Conservation (phyloP, 1,140 invertebrate genomes). For the Thalassaphorura encarpata region DNA sequence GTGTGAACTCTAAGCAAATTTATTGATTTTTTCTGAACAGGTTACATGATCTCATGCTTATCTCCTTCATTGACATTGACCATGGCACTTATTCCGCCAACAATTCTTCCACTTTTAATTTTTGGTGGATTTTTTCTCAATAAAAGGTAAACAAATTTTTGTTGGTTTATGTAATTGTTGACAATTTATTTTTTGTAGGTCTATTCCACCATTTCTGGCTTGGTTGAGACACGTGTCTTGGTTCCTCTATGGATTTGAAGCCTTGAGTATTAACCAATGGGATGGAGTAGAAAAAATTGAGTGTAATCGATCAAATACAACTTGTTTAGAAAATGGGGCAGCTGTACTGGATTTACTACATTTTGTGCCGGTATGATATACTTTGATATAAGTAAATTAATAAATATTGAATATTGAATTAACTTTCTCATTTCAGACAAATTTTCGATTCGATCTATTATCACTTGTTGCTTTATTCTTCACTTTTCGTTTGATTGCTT, state of each 20-base stretch:
- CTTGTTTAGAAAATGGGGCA: slow-evolving; percentile 29
- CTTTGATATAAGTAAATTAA: too few relatives aligned
- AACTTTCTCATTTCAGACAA: too few relatives aligned
- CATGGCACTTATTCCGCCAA: neutral
- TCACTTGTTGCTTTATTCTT: too few relatives aligned
- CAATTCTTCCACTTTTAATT: slow-evolving; percentile 27
- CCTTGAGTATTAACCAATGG: slow-evolving; percentile 44
- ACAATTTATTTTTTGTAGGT: slow-evolving; percentile 23
- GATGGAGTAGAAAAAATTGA: slow-evolving; percentile 28
- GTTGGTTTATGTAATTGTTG: neutral
- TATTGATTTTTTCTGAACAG: slow-evolving; percentile 35
- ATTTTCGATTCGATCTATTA: too few relatives aligned
- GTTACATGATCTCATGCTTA: slow-evolving; percentile 17
- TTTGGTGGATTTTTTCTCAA: slow-evolving; percentile 49
- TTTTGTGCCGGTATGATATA: slow-evolving; percentile 37
- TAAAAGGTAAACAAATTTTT: too few relatives aligned
- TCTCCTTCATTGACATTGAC: neutral
- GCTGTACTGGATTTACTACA: slow-evolving; percentile 36
- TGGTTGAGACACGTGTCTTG: slow-evolving; percentile 46
- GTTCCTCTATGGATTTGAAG: slow-evolving; percentile 45
- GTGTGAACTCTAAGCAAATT: slow-evolving; percentile 32
- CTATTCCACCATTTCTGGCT: slow-evolving; percentile 38
- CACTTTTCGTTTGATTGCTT: too few relatives aligned
- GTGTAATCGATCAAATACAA: slow-evolving; percentile 5
- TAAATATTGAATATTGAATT: too few relatives aligned